Evolutionary conservation across 1,140 invertebrate species (phyloP).

Genomic region (Leptonema lineaticorne): DNA sequence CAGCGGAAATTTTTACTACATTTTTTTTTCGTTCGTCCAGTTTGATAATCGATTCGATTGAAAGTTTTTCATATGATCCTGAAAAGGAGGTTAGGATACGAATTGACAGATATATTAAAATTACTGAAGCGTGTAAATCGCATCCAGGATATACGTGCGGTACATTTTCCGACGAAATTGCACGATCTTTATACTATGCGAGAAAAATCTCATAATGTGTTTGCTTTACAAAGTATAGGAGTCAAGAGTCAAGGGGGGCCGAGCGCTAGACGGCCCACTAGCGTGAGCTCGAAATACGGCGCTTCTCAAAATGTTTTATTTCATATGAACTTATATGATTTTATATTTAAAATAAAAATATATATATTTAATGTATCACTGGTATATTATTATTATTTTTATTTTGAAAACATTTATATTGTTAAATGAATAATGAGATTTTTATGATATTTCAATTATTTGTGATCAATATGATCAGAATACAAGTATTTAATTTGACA

Average conservation of each 20-base stretch:
- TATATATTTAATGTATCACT: no score
- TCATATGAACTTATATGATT: no score
- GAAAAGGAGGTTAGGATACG: not conserved
- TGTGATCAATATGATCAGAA: no score
- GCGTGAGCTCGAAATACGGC: not conserved
- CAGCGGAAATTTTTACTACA: not conserved
- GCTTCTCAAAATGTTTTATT: constrained; percentile 8
- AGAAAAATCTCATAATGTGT: constrained; percentile 28
- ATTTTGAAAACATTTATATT: no score
- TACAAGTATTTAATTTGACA: no score
- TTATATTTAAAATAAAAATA: no score
- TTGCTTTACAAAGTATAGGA: constrained; percentile 30
- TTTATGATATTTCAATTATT: no score
- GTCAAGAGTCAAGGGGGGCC: constrained; percentile 26
- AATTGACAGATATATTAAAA: not conserved
- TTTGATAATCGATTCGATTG: not conserved
- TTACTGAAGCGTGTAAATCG: not conserved
- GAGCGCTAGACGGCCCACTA: constrained; percentile 8
- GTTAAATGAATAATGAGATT: no score
- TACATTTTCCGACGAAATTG: not conserved
- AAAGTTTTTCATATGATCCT: not conserved
- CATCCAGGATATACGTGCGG: not conserved
- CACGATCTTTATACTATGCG: constrained; percentile 1
- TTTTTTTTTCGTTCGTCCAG: not conserved
- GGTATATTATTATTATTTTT: no score